Percentiles rank a stretch among this genome's conserved stretches.
These are phyloP conservation scores for Drosophila azteca DNA, from an alignment of 1,140 invertebrate species.

Conservation along the genomic window DNA sequence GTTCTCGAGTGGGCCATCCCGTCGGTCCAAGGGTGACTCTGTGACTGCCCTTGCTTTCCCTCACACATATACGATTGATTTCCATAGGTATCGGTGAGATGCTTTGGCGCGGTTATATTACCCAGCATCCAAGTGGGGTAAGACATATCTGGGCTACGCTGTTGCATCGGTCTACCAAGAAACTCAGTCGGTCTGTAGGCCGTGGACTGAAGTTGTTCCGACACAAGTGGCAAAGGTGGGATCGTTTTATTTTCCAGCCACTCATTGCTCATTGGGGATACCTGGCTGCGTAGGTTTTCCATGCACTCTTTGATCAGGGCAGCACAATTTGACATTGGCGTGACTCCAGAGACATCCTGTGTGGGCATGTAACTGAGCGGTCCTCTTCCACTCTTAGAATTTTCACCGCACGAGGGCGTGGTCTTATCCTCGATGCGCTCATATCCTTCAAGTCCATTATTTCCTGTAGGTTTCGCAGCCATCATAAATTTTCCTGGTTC, in stretches of 20 bases:
- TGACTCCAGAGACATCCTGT: no score
- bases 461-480: no score
- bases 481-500: no score
- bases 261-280: conserved; percentile 18
- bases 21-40: no score
- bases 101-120: conserved; percentile 32
- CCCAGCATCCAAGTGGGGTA: conserved; percentile 19
- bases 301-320: conserved; percentile 11
- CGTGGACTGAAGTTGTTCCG: neutral
- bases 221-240: conserved; percentile 1
- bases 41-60: neutral
- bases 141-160: conserved; percentile 4
- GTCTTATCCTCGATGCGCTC: conserved; percentile 28
- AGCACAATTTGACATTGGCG: neutral
- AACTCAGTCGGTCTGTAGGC: neutral
- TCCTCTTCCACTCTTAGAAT: neutral
- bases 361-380: neutral
- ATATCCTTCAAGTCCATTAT: neutral
- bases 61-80: no score
- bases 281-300: neutral
- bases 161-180: neutral
- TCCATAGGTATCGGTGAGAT: neutral
- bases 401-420: conserved; percentile 31
- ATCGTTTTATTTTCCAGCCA: conserved; percentile 14
- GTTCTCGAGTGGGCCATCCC: no score